phyloP scores from a whole-genome alignment of 1,140 invertebrate species.

The Brachionus koreanus region DNA sequence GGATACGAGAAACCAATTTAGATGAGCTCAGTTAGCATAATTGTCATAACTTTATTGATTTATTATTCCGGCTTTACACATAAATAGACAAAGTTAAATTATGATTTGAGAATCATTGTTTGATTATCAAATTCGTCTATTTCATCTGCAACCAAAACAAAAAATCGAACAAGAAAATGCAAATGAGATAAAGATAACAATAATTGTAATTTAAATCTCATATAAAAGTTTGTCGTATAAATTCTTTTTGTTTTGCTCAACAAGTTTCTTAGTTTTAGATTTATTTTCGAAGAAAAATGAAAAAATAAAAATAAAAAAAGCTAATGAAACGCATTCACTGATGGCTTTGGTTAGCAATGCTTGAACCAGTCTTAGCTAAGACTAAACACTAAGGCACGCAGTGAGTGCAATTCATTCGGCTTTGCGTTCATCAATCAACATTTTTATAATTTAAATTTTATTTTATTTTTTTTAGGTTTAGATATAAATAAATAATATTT shows the following conservation, averaged over 20 bases:
- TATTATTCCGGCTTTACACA: not conserved
- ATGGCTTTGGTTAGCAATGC: slow-evolving; percentile 23
- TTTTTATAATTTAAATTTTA: too few relatives aligned
- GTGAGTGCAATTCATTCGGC: slow-evolving; percentile 31
- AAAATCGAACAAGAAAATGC: slow-evolving; percentile 7
- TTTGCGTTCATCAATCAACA: not conserved
- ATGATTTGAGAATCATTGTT: slow-evolving; percentile 2
- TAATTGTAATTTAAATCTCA: slow-evolving; percentile 35
- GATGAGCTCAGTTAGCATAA: not conserved
- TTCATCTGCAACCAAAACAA: not conserved
- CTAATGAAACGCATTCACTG: slow-evolving; percentile 35
- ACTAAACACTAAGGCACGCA: slow-evolving; percentile 8
- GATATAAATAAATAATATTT: too few relatives aligned
- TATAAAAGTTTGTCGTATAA: not conserved
- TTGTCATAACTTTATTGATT: slow-evolving; percentile 20
- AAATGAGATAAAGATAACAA: slow-evolving; percentile 42
- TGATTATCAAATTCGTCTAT: not conserved
- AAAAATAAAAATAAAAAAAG: not conserved
- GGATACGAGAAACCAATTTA: not conserved
- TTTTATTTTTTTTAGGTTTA: too few relatives aligned
- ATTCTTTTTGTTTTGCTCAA: not conserved
- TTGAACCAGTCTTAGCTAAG: not conserved
- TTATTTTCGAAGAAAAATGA: not conserved
- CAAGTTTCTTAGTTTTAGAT: not conserved
- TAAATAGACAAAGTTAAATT: slow-evolving; percentile 25